Base-by-base conservation (phyloP, 2,888 invertebrate genomes). In the Tenthredo livida region DNA sequence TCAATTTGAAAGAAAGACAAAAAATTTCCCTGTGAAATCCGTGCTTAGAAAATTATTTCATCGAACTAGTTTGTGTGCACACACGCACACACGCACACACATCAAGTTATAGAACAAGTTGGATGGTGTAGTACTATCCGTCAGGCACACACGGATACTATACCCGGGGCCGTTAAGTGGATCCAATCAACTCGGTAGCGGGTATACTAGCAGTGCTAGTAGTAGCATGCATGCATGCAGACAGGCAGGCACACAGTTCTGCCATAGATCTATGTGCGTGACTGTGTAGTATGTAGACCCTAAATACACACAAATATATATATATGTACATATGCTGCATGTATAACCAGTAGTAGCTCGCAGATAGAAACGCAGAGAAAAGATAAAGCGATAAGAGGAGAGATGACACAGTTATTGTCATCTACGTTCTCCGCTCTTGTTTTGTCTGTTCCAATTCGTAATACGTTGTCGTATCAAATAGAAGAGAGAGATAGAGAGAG, bases 171-270 rank as follows among this genome's bases (percentile, higher is more conserved):
- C 89, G 91, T 92, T 93, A 92, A 93, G 93, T 93, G 93, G 93
- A 93, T 92, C 93, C 92, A 93, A 93, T 93, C 92, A 93, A 92
- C 91, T 91, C 91, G 88, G 91, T 90, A 90, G 91, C 90, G 89
- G 88, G 25, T 88, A 88, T 88, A 86, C 47, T 15, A 54, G 54
- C 33, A n/a, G 50, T 37, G 7, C 5, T 54, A 75, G 75, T 17
- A 47, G 43, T 21, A 75, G 47, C 43, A 4, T 2, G 5, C 40
- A 37, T 6, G 37, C 37, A 33, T 33, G 0, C 33, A 33, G 1
- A 33, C 29, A 33, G 2, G 4, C 33, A 33, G 4, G 4, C 33
- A 37, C 33, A 47, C 73, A n/a, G 21, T 3, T 73, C n/a, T 2
- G 65, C 65, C 10, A 9, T 61, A 25, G 9, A 25, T 21, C 21